phyloP scores from a whole-genome alignment of 2,888 invertebrate species.

The Cyaniris semiargus region DNA sequence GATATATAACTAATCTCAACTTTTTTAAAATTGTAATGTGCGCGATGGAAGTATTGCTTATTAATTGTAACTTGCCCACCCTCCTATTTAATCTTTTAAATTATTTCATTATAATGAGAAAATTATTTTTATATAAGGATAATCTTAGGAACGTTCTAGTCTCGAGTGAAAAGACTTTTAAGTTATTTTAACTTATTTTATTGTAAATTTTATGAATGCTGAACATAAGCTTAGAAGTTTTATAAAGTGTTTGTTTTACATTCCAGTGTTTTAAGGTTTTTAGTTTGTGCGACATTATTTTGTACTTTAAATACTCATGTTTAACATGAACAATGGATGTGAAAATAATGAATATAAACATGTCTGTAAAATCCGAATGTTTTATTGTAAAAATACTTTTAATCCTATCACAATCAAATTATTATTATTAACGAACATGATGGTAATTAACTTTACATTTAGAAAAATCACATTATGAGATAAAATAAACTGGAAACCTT shows the following conservation, averaged over 20 bases:
- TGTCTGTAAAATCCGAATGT: conserved; percentile 27
- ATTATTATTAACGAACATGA: conserved; percentile 36
- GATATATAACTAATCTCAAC: neutral
- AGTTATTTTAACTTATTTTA: conserved; percentile 13
- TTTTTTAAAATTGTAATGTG: neutral
- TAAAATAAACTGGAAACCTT: neutral
- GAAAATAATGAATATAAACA: conserved; percentile 40
- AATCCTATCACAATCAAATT: conserved; percentile 36
- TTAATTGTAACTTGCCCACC: conserved; percentile 56
- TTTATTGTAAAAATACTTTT: conserved; percentile 36
- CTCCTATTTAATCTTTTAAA: conserved; percentile 51
- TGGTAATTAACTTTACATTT: conserved; percentile 32
- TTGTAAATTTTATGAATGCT: conserved; percentile 4
- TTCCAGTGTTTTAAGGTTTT: conserved; percentile 44
- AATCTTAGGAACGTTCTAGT: conserved; percentile 33
- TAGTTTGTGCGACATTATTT: conserved; percentile 39
- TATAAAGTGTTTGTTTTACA: conserved; percentile 37
- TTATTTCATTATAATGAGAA: conserved; percentile 38
- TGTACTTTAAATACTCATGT: conserved; percentile 60
- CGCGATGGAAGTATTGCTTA: conserved; percentile 35
- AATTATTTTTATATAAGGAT: conserved; percentile 38
- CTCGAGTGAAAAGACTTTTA: conserved; percentile 11
- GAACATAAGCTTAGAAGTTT: conserved; percentile 18
- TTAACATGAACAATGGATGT: conserved; percentile 53
- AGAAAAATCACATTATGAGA: neutral